Evolutionary conservation across 2,888 invertebrate species (phyloP), one percentile per base, ranked within the genome.

Genomic region (Perizoma flavofasciatum): DNA sequence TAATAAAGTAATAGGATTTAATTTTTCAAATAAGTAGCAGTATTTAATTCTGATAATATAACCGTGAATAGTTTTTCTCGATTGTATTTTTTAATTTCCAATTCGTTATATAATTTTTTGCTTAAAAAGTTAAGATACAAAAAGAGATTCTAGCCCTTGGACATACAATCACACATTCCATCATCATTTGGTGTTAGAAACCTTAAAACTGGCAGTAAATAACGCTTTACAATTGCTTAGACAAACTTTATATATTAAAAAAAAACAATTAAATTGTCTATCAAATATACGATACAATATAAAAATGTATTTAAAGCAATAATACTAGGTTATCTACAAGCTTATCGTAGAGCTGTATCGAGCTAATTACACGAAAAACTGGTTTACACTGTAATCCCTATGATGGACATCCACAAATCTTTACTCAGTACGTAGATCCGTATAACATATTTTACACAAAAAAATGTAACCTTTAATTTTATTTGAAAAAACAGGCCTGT

Each of bases 151-250:
- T 55, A 68, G 49, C 62, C 63, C 64, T 71, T 79, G 80, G 81
- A 85, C 83, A 84, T 66, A 72, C 80, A 78, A 68, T 74, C 81
- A 80, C 69, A 65, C 81, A 74, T 77, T 74, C 76, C 77, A 71
- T 68, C 77, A 75, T 71, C 56, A 76, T 73, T 86, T 87, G 88
- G 88, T 88, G 88, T 88, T 78, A 80, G 80, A 83, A 85, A 86
- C 85, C 86, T 85, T 83, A 77, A 82, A 85, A 85, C 86, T 90
- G 90, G 89, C 89, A 90, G 89, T 88, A 54, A 69, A 71, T 72
- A 82, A 83, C 74, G 78, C 79, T 81, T 32, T 77, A 76, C 71
- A 73, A 76, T 74, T 72, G 83, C 78, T 73, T 65, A 73, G 83
- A 82, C 71, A 74, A 76, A 76, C 67, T 71, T 65, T 52, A 50